Evolutionary conservation across 2,888 invertebrate species (phyloP).

Genomic region (Salticus scenicus): DNA sequence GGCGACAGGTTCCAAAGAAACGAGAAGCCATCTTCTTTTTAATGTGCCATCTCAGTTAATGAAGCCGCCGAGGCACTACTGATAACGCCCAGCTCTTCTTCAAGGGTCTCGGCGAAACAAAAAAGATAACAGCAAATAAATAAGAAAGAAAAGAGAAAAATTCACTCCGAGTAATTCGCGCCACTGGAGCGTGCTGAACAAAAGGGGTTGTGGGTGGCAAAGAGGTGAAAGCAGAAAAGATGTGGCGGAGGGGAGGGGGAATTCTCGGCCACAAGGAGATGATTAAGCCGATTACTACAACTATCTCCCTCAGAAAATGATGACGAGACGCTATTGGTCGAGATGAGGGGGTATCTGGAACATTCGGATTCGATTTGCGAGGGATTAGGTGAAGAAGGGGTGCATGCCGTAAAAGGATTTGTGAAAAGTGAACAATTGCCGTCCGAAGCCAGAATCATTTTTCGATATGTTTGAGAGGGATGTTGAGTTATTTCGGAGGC

Average conservation of each 20-base stretch:
- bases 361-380: slow-evolving; percentile 15
- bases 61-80: slow-evolving; percentile 34
- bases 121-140: slow-evolving; percentile 30
- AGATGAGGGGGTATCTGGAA: slow-evolving; percentile 1
- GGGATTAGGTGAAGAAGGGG: slow-evolving; percentile 15
- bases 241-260: not conserved
- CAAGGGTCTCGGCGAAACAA: slow-evolving; percentile 6
- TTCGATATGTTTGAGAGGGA: slow-evolving; percentile 12
- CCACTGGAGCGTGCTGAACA: slow-evolving; percentile 61
- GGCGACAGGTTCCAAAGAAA: slow-evolving; percentile 1
- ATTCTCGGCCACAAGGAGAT: slow-evolving; percentile 52
- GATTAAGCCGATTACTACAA: slow-evolving; percentile 68
- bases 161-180: slow-evolving; percentile 65
- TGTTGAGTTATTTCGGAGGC: slow-evolving; percentile 8
- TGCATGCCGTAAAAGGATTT: slow-evolving; percentile 16
- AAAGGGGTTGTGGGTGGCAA: slow-evolving; percentile 31
- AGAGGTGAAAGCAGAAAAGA: not conserved
- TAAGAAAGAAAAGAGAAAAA: slow-evolving; percentile 46
- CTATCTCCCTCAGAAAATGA: slow-evolving; percentile 22
- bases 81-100: slow-evolving; percentile 29
- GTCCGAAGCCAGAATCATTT: slow-evolving; percentile 7
- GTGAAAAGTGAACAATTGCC: slow-evolving; percentile 1
- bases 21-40: slow-evolving; percentile 28
- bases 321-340: slow-evolving; percentile 17
- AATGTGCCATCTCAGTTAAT: slow-evolving; percentile 53